Evolutionary conservation across 2,797 vertebrate genomes (phyloP).

Genomic region (Pantherophis vulpinus): DNA sequence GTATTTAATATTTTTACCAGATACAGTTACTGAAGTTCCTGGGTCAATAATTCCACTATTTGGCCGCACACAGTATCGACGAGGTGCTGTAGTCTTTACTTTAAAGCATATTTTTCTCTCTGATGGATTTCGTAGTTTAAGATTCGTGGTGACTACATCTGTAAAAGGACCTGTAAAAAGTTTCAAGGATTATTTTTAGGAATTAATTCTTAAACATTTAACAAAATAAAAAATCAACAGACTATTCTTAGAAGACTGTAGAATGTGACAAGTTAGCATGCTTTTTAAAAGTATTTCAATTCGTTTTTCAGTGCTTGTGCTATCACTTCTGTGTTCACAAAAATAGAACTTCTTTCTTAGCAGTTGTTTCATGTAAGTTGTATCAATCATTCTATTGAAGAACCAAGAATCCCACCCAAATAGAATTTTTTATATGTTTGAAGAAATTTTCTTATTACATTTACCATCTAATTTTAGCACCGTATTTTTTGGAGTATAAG

Average conservation of each 20-base stretch:
- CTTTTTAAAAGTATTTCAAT: background rate
- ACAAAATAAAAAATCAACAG: background rate
- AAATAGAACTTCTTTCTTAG: background rate
- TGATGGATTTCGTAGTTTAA: slow-evolving; percentile 95
- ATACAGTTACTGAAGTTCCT: slow-evolving; percentile 86
- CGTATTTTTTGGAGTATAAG: no score
- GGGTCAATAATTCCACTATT: slow-evolving; percentile 95
- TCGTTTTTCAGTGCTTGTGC: background rate
- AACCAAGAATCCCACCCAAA: background rate
- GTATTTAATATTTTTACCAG: slow-evolving; percentile 73
- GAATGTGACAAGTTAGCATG: background rate
- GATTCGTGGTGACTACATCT: slow-evolving; percentile 97
- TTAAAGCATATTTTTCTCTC: slow-evolving; percentile 98
- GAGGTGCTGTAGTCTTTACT: slow-evolving; percentile 98
- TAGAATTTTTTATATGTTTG: background rate
- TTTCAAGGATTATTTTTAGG: background rate
- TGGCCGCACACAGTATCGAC: slow-evolving; percentile 96
- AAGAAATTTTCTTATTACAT: background rate
- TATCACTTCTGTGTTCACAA: background rate
- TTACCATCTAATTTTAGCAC: background rate
- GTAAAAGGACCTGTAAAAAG: slow-evolving; percentile 89
- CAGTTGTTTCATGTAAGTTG: background rate
- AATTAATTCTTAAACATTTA: background rate
- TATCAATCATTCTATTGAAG: background rate
- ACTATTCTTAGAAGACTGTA: background rate